Conservation (phyloP, 2,888 invertebrate genomes). For the Chaitophorus viminalis region DNA sequence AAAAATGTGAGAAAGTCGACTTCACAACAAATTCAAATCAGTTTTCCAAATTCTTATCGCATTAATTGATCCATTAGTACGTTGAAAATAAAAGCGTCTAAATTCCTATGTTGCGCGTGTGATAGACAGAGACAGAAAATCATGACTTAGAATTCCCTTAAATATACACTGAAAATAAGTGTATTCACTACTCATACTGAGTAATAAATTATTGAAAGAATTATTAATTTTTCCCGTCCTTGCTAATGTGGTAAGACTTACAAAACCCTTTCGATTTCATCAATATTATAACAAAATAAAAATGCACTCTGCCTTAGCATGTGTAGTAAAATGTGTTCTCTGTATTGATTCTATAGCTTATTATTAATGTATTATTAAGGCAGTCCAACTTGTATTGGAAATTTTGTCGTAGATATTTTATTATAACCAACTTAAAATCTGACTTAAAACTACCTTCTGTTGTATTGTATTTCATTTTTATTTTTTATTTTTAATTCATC, state of each 20-base stretch:
- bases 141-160: too few species aligned
- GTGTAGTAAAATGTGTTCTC: constrained; percentile 15
- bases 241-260: constrained; percentile 29
- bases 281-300: constrained; percentile 37
- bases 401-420: background rate
- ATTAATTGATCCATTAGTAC: too few species aligned
- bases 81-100: too few species aligned
- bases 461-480: background rate
- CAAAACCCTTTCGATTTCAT: constrained; percentile 44
- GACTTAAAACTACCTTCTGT: background rate
- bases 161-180: background rate
- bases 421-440: too few species aligned
- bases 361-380: constrained; percentile 43
- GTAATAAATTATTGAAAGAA: constrained; percentile 32
- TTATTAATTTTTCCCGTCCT: constrained; percentile 20
- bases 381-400: constrained; percentile 23
- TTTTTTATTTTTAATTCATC: background rate
- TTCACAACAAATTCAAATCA: too few species aligned
- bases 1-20: too few species aligned
- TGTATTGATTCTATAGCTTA: constrained; percentile 47
- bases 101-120: too few species aligned
- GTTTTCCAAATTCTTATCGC: too few species aligned
- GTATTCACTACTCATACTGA: background rate
- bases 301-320: constrained; percentile 37
- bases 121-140: too few species aligned